These are phyloP conservation scores for Gobionotothen gibberifrons DNA, from an alignment of 2,797 vertebrate genomes.

Conservation along the genomic window DNA sequence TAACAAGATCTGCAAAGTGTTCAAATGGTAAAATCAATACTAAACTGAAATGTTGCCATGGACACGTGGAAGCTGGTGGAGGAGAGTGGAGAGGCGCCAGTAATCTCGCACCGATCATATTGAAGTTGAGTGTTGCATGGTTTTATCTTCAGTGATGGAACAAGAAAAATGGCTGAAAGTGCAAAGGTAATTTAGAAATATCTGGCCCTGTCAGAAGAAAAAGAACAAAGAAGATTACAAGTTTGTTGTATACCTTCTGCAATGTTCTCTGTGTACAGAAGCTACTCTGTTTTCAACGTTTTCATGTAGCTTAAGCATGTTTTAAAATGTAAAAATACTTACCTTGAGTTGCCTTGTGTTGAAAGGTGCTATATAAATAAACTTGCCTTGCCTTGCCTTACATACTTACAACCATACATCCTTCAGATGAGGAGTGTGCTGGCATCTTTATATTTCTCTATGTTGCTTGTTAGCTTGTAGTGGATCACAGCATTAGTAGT, in stretches of 20 bases:
- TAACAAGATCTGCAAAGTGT: slow-evolving; percentile 80
- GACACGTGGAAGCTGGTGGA: slow-evolving; percentile 55
- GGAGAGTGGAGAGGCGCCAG: slow-evolving; percentile 49
- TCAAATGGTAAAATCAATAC: slow-evolving; percentile 78
- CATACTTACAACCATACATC: too few species aligned
- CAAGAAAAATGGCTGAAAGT: slow-evolving; percentile 36
- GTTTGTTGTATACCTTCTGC: not conserved
- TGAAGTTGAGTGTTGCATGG: slow-evolving; percentile 42
- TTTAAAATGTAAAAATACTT: too few species aligned
- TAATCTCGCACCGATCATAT: slow-evolving; percentile 26
- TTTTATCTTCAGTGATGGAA: slow-evolving; percentile 48
- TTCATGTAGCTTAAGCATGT: too few species aligned
- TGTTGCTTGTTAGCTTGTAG: too few species aligned
- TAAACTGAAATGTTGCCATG: slow-evolving; percentile 77
- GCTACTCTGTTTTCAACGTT: not conserved
- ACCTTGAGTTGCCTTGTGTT: too few species aligned
- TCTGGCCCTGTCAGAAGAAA: not conserved
- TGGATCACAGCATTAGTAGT: too few species aligned
- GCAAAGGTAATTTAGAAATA: slow-evolving; percentile 1
- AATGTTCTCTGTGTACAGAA: not conserved
- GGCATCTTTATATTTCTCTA: too few species aligned
- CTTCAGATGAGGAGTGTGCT: too few species aligned
- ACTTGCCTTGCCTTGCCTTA: too few species aligned
- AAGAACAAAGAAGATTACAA: not conserved
- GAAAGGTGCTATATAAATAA: too few species aligned